These are phyloP conservation scores for Urocynchramus pylzowi DNA, from an alignment of 2,113 vertebrate genomes.

Conservation along the genomic window DNA sequence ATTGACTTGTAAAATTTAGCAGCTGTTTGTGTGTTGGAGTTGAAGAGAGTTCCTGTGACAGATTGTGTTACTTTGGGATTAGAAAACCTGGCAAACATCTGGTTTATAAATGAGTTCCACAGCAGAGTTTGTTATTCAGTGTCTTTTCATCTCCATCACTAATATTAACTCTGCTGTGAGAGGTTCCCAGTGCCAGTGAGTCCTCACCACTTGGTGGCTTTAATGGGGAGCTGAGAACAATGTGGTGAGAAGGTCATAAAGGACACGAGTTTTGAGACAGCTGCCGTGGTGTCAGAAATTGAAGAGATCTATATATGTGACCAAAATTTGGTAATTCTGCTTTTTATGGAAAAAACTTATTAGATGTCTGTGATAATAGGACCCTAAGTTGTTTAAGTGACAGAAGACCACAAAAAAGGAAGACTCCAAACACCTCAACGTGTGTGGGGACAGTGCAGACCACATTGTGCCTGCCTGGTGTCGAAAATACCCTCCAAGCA, in stretches of 20 bases:
- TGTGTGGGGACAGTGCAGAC: neutral
- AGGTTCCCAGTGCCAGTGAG: neutral
- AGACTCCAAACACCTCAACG: neutral
- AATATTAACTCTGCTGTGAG: neutral
- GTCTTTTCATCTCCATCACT: neutral
- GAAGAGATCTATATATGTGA: neutral
- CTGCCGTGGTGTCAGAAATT: neutral
- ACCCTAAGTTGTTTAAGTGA: neutral
- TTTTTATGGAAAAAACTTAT: neutral
- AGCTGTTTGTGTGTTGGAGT: neutral
- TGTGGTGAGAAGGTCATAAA: neutral
- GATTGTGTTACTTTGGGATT: neutral
- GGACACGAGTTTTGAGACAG: neutral
- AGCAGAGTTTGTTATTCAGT: neutral
- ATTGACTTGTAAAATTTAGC: neutral
- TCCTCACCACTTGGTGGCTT: neutral
- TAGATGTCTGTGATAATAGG: neutral
- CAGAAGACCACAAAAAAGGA: neutral
- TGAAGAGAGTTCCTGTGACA: neutral
- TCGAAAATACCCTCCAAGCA: neutral
- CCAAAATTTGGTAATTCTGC: neutral
- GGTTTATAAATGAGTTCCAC: neutral
- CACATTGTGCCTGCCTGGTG: no score
- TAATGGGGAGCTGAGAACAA: neutral
- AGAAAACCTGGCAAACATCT: constrained; percentile 6